These are phyloP conservation scores for Schizopygopsis malacanthus DNA, from an alignment of 2,797 vertebrate species.

Conservation along the genomic window DNA sequence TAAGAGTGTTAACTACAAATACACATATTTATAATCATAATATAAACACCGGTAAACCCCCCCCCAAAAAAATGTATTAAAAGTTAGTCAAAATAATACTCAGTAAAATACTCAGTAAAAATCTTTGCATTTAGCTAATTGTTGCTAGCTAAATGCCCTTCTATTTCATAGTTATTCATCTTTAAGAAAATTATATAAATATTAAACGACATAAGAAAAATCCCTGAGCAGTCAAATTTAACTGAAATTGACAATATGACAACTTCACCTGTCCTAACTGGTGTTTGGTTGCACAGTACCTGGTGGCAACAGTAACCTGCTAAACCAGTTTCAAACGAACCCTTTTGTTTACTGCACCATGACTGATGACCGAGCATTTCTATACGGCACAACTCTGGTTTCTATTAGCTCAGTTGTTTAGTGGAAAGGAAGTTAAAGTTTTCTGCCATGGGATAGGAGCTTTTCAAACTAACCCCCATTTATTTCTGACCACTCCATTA, in stretches of 20 bases:
- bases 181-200: neutral
- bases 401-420: neutral
- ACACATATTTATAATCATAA: neutral
- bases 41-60: neutral
- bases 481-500: conserved; percentile 44
- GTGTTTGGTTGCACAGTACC: conserved; percentile 5
- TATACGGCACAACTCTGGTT: neutral
- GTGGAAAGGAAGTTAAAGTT: neutral
- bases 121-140: neutral
- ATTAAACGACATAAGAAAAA: neutral
- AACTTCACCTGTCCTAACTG: conserved; percentile 5
- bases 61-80: neutral
- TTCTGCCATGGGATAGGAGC: conserved; percentile 17
- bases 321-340: conserved; percentile 28
- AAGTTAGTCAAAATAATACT: neutral
- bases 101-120: neutral
- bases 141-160: neutral
- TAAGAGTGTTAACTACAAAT: neutral
- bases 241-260: neutral
- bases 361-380: neutral
- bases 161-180: neutral
- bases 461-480: conserved; percentile 53
- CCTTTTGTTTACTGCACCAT: conserved; percentile 15
- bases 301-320: neutral
- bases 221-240: neutral